Base-by-base conservation (phyloP, 37 sponge, comb jelly and placozoan genomes). In the Diacarnus erythraeanus region DNA sequence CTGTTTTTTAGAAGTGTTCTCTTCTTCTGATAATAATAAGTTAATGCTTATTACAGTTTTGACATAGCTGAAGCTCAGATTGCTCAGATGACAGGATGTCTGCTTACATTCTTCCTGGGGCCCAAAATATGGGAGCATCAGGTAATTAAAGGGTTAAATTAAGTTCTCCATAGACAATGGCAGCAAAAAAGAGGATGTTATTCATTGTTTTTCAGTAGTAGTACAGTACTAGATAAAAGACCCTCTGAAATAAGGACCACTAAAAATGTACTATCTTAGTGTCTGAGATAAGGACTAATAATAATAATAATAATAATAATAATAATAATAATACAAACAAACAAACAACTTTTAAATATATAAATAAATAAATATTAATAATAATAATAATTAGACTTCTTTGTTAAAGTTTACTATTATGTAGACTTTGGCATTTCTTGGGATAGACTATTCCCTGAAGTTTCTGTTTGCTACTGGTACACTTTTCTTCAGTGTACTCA, bases 11-110 rank as follows among this genome's bases (percentile, higher is more conserved):
- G n/a, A n/a, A n/a, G n/a, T n/a, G n/a, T n/a, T n/a, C n/a, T n/a
- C n/a, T n/a, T n/a, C n/a, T n/a, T n/a, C n/a, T n/a, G n/a, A n/a
- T n/a, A n/a, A n/a, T n/a, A n/a, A 15, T 47, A 47, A 15, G 51
- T 47, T 6, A 47, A 20, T 54, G 51, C 2, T 6, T 22, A 8
- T n/a, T 74, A n/a, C 39, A 83, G 75, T 5, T 44, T 75, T 21
- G 81, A 80, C 42, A 41, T 80, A 9, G 71, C 58, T 18, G 81
- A 80, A 61, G 81, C 81, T 27, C 81, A 54, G 6, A 27, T 44
- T 58, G 71, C 72, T 26, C 81, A 80, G 34, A 80, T 80, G 26
- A 2, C 37, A 1, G 59, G 37, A 15, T 71, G 70, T 21, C 22
- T 69, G 20, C 18, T 80, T 12, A 37, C 74, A 0, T 61, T 36